Evolutionary conservation across 1,140 invertebrate genomes (phyloP).

Genomic region (Hirudo medicinalis): DNA sequence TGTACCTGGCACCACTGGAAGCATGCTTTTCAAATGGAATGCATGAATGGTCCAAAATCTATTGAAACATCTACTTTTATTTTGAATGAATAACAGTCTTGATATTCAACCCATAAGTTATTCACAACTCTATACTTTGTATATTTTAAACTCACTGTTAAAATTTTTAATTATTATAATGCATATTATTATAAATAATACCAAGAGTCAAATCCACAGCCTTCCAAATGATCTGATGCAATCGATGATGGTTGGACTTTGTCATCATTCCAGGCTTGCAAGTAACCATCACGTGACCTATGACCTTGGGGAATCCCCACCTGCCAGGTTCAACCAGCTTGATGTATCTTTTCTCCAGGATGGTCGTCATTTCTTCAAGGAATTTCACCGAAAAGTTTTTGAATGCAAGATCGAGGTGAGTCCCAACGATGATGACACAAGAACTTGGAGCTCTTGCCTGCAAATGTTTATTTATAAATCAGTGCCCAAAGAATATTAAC

Average conservation of each 20-base stretch:
- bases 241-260: slow-evolving; percentile 56
- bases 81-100: background rate
- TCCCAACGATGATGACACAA: slow-evolving; percentile 38
- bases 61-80: background rate
- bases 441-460: slow-evolving; percentile 44
- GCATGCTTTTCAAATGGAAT: no score
- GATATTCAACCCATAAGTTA: background rate
- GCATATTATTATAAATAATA: background rate
- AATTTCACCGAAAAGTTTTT: slow-evolving; percentile 51
- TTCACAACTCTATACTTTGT: background rate
- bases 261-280: slow-evolving; percentile 67
- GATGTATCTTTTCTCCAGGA: slow-evolving; percentile 54
- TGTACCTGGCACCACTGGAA: no score
- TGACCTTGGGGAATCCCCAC: slow-evolving; percentile 76
- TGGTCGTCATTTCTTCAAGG: background rate
- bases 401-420: slow-evolving; percentile 59
- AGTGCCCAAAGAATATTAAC: slow-evolving; percentile 9
- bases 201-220: slow-evolving; percentile 76
- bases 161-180: background rate
- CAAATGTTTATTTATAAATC: slow-evolving; percentile 4
- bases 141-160: background rate
- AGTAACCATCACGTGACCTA: slow-evolving; percentile 78
- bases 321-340: slow-evolving; percentile 89
- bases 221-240: slow-evolving; percentile 85
- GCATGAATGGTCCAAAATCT: no score